Base-by-base conservation (phyloP, 1,140 invertebrate species). In the Octopus sinensis region DNA sequence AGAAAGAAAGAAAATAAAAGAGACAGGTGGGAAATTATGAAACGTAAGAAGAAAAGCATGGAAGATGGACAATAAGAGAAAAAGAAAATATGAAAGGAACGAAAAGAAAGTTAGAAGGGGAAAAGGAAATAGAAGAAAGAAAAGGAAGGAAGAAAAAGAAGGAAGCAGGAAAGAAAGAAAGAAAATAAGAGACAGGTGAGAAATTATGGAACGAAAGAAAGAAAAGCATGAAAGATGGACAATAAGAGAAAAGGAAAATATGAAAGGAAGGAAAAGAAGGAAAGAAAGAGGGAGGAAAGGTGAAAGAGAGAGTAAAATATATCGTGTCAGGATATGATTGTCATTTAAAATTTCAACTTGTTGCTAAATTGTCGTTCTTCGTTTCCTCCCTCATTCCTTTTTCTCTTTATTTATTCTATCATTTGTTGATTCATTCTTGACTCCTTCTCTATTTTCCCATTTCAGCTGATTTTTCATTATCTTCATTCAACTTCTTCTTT, bases 201-300 rank as follows among this genome's bases (percentile, higher is more conserved):
- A n/a, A 68, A n/a, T 9, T 10, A n/a, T 10, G 62, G n/a, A n/a
- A 68, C 9, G n/a, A n/a, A 68, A n/a, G n/a, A n/a, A 68, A 10
- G 62, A n/a, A 10, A n/a, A 68, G 62, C 9, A n/a, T 10, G 9
- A n/a, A 68, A 68, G n/a, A 68, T 9, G 62, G 62, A 68, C 9
- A 68, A n/a, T 10, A 10, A n/a, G n/a, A n/a, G n/a, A n/a, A 68
- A n/a, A 68, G 62, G n/a, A n/a, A 68, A n/a, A 9, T 9, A 68
- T 9, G n/a, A n/a, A 68, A n/a, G n/a, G 62, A 68, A n/a, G n/a
- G 9, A 10, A n/a, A 68, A 68, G 62, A 68, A n/a, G 62, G 62
- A 68, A n/a, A 68, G 62, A 68, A n/a, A 68, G 62, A 68, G 62
- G n/a, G 62, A 68, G n/a, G 62, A 68, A n/a, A 68, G 62, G 62